These are phyloP conservation scores for Onychostoma macrolepis DNA, from an alignment of 2,113 vertebrate species.

Conservation along the genomic window DNA sequence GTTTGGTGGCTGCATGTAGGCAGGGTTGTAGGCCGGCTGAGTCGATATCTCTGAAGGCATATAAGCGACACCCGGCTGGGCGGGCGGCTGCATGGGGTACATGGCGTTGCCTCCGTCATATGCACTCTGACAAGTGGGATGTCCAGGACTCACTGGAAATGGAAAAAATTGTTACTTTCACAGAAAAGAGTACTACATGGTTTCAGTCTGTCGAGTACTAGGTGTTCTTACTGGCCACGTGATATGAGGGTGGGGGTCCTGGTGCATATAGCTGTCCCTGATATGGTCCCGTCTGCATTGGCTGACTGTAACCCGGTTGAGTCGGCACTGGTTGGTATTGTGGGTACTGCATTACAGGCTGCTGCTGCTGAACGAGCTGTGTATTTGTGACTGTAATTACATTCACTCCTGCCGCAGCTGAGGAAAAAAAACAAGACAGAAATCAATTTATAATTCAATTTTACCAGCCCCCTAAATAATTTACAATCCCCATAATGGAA, in stretches of 20 bases:
- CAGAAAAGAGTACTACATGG: neutral
- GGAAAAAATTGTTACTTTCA: neutral
- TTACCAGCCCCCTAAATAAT: neutral
- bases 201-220: neutral
- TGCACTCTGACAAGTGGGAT: neutral
- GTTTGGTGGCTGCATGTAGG: neutral
- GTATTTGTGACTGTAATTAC: neutral
- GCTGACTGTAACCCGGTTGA: neutral
- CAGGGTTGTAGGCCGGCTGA: neutral
- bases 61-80: neutral
- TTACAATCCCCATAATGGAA: no score
- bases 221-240: neutral
- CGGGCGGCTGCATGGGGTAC: neutral
- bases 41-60: no score
- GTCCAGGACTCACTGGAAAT: neutral
- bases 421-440: neutral
- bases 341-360: neutral
- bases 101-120: neutral
- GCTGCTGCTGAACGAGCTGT: neutral
- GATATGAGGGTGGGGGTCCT: slow-evolving; percentile 67
- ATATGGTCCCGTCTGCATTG: neutral
- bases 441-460: neutral
- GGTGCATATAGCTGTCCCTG: slow-evolving; percentile 68
- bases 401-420: neutral
- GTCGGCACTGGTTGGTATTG: neutral